A percentile compares a stretch with the other conserved stretches of the same genome.
Conservation (phyloP, 2,888 invertebrate genomes). For the Pachymerium ferrugineum region DNA sequence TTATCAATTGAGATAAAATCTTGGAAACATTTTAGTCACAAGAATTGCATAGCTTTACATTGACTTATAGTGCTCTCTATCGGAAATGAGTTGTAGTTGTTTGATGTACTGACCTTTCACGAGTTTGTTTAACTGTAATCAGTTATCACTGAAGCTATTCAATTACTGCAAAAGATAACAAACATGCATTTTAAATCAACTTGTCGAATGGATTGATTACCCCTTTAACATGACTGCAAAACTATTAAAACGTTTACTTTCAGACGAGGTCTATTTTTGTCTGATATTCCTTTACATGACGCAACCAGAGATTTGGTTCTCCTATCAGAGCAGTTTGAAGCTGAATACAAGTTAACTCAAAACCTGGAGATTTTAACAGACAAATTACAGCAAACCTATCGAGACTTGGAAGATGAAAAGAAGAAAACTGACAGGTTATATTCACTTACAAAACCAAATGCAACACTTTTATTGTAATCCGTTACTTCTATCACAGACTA, state of each 20-base stretch:
- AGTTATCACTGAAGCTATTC: no score
- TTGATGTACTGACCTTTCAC: no score
- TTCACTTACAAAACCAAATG: neutral
- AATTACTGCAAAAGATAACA: neutral
- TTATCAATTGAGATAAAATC: no score
- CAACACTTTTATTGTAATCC: no score
- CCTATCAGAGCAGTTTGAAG: constrained; percentile 94
- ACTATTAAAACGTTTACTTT: constrained; percentile 40
- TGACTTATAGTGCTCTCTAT: no score
- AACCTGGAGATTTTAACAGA: constrained; percentile 90
- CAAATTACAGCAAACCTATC: constrained; percentile 87
- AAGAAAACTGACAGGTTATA: constrained; percentile 86
- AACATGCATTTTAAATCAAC: neutral
- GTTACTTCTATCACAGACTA: constrained; percentile 59
- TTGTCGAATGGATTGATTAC: neutral
- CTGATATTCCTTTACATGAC: constrained; percentile 92
- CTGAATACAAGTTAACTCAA: constrained; percentile 90
- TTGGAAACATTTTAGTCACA: no score
- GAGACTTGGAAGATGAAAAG: constrained; percentile 88
- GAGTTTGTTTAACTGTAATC: no score
- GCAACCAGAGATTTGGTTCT: constrained; percentile 90
- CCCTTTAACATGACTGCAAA: no score
- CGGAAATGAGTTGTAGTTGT: no score
- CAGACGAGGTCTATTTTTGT: constrained; percentile 83
- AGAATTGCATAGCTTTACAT: no score